These are phyloP conservation scores for Chondrilla cf. caribensis DNA, from an alignment of 37 sponge, comb jelly and placozoan genomes.

Conservation along the genomic window DNA sequence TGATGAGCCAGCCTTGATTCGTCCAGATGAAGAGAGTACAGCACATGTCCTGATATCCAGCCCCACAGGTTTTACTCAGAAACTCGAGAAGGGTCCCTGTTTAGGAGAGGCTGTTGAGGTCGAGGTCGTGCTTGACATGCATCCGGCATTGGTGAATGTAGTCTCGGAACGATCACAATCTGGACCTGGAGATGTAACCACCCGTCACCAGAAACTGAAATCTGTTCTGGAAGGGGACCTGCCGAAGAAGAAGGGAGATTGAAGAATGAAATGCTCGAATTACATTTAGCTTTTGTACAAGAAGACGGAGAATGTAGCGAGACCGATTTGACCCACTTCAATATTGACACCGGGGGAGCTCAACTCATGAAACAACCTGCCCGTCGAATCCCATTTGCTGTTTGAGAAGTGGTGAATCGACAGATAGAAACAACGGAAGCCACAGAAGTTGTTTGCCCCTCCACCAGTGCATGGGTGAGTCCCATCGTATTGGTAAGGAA, in stretches of 20 bases:
- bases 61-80: neutral
- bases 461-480: slow-evolving; percentile 3
- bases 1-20: slow-evolving; percentile 4
- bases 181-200: neutral
- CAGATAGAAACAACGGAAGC: neutral
- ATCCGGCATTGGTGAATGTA: neutral
- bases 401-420: neutral
- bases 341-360: slow-evolving; percentile 13
- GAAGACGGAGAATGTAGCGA: slow-evolving; percentile 11
- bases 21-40: neutral
- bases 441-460: neutral
- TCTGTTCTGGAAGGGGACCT: neutral
- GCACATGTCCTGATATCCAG: neutral
- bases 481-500: neutral
- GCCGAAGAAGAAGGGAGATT: neutral
- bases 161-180: neutral
- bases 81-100: neutral
- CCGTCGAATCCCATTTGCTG: slow-evolving; percentile 19
- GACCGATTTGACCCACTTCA: neutral
- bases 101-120: slow-evolving; percentile 4
- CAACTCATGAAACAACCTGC: slow-evolving; percentile 9
- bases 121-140: neutral
- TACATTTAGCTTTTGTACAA: neutral
- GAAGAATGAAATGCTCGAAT: neutral
- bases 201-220: neutral